Conservation (phyloP, 1,140 invertebrate genomes). For the Onthophagus taurus region DNA sequence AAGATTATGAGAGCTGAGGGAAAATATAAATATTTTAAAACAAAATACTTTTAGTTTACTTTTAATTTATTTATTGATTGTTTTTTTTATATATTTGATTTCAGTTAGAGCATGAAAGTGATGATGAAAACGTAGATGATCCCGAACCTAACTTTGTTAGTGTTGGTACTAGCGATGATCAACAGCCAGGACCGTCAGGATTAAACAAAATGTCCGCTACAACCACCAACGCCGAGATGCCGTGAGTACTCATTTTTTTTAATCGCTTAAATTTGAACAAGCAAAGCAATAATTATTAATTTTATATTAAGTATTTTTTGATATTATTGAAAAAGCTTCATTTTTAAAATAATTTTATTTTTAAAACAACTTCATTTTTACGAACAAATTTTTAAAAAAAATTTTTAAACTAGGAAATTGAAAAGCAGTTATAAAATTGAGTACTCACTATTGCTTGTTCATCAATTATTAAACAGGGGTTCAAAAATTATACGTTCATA, state of each 20-base stretch:
- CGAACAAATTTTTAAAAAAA: too few species aligned
- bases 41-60: conserved; percentile 2
- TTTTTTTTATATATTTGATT: conserved; percentile 13
- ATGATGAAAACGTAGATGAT: conserved; percentile 22
- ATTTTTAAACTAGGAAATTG: too few species aligned
- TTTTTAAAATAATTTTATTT: too few species aligned
- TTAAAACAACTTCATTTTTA: too few species aligned
- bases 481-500: too few species aligned
- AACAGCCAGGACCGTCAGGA: conserved; percentile 46
- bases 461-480: too few species aligned
- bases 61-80: background rate
- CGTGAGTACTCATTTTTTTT: conserved; percentile 42
- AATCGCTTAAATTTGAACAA: too few species aligned
- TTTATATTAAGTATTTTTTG: too few species aligned
- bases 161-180: conserved; percentile 40
- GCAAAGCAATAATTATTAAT: too few species aligned
- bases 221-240: conserved; percentile 45
- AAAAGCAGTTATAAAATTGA: too few species aligned
- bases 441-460: too few species aligned
- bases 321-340: too few species aligned
- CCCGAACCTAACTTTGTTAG: conserved; percentile 42
- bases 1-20: conserved; percentile 14
- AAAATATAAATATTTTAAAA: background rate
- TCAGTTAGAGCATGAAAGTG: conserved; percentile 30
- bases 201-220: conserved; percentile 41